These are phyloP conservation scores for Enteromius argenteus DNA, from an alignment of 2,797 vertebrate genomes.

Conservation along the genomic window DNA sequence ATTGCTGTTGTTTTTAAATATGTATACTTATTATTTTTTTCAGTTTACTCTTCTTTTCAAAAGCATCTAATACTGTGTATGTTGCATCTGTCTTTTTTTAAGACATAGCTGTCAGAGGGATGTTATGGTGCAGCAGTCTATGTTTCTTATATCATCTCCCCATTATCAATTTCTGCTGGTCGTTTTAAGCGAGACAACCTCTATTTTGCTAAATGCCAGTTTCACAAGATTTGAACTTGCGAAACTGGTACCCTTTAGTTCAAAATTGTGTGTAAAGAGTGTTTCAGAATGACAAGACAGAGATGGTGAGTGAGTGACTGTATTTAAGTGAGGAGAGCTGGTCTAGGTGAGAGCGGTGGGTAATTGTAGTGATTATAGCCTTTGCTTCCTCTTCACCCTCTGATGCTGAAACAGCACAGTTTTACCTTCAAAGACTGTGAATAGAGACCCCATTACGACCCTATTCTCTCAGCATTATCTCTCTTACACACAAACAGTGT, in stretches of 20 bases:
- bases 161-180: constrained; percentile 20
- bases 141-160: constrained; percentile 14
- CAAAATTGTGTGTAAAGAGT: constrained; percentile 18
- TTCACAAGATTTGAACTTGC: not conserved
- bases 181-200: constrained; percentile 18
- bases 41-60: not conserved
- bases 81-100: not conserved
- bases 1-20: not conserved
- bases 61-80: not conserved
- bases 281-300: constrained; percentile 7
- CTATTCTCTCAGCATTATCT: constrained; percentile 49
- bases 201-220: constrained; percentile 19
- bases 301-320: constrained; percentile 29
- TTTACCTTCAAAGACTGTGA: constrained; percentile 50
- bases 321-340: constrained; percentile 42
- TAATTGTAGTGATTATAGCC: constrained; percentile 77
- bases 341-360: constrained; percentile 28
- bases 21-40: not conserved
- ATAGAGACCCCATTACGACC: constrained; percentile 52
- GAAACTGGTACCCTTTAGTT: constrained; percentile 25
- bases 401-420: constrained; percentile 53
- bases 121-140: not conserved
- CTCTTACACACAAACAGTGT: constrained; percentile 4
- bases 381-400: constrained; percentile 62
- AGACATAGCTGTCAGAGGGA: not conserved